Evolutionary conservation across 2,113 vertebrate species (phyloP), one percentile per base, ranked within the genome.

Genomic region (Triplophysa siluroides): DNA sequence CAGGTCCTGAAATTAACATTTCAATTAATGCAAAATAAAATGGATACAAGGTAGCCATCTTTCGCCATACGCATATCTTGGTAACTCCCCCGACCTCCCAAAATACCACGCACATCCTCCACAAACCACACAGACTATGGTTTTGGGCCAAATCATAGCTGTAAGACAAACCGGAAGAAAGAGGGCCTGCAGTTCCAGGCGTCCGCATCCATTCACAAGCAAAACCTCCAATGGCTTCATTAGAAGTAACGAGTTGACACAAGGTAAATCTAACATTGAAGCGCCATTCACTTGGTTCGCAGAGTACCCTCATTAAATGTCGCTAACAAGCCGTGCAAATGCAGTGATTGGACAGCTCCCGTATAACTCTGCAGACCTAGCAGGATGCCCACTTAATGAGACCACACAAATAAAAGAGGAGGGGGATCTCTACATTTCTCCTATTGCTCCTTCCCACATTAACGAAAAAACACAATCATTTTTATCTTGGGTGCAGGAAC

Each of bases 301-400:
- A 90, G 94, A 95, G 93, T 92, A 91, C 94, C 95, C 97, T 98
- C 97, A 98, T 99, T 98, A 98, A 98, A 94, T 94, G 91, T 95
- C 94, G 93, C 94, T 98, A 99, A 98, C 96, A 97, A 98, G 95
- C 96, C 97, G 95, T 96, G 96, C 96, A 98, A 96, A 96, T 95
- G 94, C 94, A 92, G 92, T 94, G 95, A 96, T 95, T 95, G 95
- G 94, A 96, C 94, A 95, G 95, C 94, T 96, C 94, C 93, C 92
- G 94, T 95, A 94, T 93, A 94, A 92, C 92, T 93, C 93, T 89
- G 88, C 91, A 92, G 93, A 93, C 95, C 94, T 97, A 94, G 95
- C 96, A 97, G 95, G 96, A 96, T 95, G 94, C 93, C 94, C 91
- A 94, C 94, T 96, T 97, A 98, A 98, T 97, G 96, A 98, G 96